Evolutionary conservation across 2,797 vertebrate genomes (phyloP), one percentile per base, ranked within the genome.

Genomic region (Harpagifer antarcticus): DNA sequence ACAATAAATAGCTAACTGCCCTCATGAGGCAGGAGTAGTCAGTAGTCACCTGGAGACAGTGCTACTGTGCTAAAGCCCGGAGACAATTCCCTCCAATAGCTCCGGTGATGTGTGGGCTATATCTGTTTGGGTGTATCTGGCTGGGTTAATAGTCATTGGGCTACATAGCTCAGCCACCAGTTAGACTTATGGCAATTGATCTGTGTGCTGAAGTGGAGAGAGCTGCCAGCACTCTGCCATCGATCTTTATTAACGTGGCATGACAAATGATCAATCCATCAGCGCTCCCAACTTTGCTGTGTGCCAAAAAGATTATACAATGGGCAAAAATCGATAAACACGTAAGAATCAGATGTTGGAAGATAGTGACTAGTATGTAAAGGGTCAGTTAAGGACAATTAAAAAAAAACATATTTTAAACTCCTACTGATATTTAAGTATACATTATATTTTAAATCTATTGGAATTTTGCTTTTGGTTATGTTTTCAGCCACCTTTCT

Each of bases 241-340:
- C 54, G 0, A 74, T 89, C 86, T 91, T 84, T 84, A 90, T 92
- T 86, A 90, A 86, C 59, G 16, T 49, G 62, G 81, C 65, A 72
- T 87, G 91, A 90, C 88, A 89, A 91, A 87, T 72, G 72, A 93
- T 90, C 86, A 82, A 90, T 93, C 69, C 53, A 73, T 86, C 84
- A 78, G 79, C 15, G 31, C 31, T 31, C 16, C n/a, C 9, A 31
- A 85, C 57, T 71, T 70, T 19, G 49, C 31, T 60, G 48, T 14
- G 63, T 10, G 54, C 63, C 65, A 75, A 55, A 86, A 59, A 74
- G 65, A 82, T 80, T 79, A 84, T 31, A 78, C 53, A 88, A 88
- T 50, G 48, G 40, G 37, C 56, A 60, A 52, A 73, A 86, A 79
- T 85, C 83, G 72, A 85, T 84, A 62, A 16, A 31, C 17, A 68